These are phyloP conservation scores for Perithous albicinctus DNA, from an alignment of 2,888 invertebrate species.

Conservation along the genomic window DNA sequence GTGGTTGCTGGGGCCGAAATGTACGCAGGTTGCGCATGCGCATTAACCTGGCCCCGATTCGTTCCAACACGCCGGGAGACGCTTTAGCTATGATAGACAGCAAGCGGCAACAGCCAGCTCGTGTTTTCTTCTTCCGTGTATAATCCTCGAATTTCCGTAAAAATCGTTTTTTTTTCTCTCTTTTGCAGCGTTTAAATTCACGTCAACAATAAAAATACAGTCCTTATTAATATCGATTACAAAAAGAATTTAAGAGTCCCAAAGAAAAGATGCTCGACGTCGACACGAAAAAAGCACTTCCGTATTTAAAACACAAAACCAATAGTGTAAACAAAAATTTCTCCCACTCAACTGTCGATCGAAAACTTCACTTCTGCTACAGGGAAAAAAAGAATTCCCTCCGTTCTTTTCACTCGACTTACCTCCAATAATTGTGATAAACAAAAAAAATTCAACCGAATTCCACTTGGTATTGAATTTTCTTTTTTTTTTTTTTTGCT, in stretches of 20 bases:
- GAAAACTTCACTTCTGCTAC: neutral
- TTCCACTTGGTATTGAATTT: neutral
- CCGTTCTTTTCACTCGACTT: neutral
- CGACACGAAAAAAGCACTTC: neutral
- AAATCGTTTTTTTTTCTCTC: neutral
- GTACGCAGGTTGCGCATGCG: conserved; percentile 61
- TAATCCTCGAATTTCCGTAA: neutral
- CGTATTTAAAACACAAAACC: conserved; percentile 3
- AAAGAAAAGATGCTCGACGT: neutral
- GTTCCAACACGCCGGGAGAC: conserved; percentile 43
- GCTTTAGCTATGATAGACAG: conserved; percentile 48
- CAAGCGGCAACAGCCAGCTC: conserved; percentile 7
- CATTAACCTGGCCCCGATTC: conserved; percentile 64
- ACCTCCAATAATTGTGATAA: too few species aligned
- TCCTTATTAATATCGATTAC: neutral
- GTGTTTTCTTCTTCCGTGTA: neutral
- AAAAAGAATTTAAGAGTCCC: conserved; percentile 8
- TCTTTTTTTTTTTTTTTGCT: neutral
- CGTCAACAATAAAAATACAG: neutral
- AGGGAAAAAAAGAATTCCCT: too few species aligned
- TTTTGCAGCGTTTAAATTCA: neutral
- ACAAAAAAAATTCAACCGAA: neutral
- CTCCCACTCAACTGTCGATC: conserved; percentile 5
- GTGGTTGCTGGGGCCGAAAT: conserved; percentile 47
- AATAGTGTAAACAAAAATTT: neutral